Percentiles rank a stretch among this genome's conserved stretches.
Conservation (phyloP, 1,140 invertebrate genomes). For the Watersipora subatra region DNA sequence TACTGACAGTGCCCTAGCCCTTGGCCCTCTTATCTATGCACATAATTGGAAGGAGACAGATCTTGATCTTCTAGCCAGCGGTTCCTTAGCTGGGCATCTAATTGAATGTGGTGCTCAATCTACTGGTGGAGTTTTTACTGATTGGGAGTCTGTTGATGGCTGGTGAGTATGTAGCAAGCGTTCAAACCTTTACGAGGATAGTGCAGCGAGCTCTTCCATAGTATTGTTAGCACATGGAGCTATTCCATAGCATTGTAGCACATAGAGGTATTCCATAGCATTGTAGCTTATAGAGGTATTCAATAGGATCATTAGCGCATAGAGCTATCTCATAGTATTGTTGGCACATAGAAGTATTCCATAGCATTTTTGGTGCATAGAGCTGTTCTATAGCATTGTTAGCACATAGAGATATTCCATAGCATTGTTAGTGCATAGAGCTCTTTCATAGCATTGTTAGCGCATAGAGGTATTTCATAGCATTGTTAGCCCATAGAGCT, state of each 20-base stretch:
- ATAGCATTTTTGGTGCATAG: too few relatives aligned
- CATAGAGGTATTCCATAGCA: too few relatives aligned
- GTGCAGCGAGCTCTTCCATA: background rate
- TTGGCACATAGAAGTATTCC: too few relatives aligned
- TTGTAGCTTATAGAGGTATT: too few relatives aligned
- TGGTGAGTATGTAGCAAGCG: conserved; percentile 41
- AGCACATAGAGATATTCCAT: too few relatives aligned
- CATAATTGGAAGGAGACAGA: conserved; percentile 40
- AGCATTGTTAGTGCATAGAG: too few relatives aligned
- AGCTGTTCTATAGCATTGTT: too few relatives aligned
- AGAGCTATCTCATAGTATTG: too few relatives aligned
- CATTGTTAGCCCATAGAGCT: too few relatives aligned
- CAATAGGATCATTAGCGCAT: too few relatives aligned
- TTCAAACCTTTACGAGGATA: conserved; percentile 9
- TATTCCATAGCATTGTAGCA: background rate
- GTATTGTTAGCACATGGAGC: background rate
- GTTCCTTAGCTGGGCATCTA: conserved; percentile 45
- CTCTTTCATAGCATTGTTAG: too few relatives aligned
- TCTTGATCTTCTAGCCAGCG: conserved; percentile 39
- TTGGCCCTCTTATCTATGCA: conserved; percentile 42
- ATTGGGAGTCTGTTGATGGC: conserved; percentile 42
- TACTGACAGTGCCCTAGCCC: conserved; percentile 44
- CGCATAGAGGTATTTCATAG: too few relatives aligned
- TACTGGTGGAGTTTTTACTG: conserved; percentile 46
- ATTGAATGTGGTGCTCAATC: conserved; percentile 47